Evolutionary conservation across 2,113 vertebrate species (phyloP), one percentile per base, ranked within the genome.

Genomic region (Hepsetus odoe): DNA sequence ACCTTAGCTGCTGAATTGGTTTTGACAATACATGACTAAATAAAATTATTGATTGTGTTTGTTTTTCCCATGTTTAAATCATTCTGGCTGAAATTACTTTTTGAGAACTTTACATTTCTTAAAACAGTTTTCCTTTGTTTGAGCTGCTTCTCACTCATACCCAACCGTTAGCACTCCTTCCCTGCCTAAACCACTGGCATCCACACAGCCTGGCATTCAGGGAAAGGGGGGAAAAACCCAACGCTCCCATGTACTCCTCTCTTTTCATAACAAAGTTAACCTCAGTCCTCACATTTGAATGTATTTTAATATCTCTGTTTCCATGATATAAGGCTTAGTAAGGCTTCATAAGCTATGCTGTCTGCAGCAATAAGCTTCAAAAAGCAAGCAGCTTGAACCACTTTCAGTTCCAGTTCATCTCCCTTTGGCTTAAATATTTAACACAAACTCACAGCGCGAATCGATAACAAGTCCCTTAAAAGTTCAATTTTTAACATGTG

Each of bases 221-320:
- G 1, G 56, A 55, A 24, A 2, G 2, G 49, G 16, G 26, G 32
- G 11, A 33, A 26, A 35, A 20, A 10, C 46, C n/a, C n/a, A 30
- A 65, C 35, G 16, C 18, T 38, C 33, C 32, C 32, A n/a, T n/a
- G n/a, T 14, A 11, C 3, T 38, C 22, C 42, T 51, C 18, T 46
- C 62, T 22, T 65, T 30, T 38, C 12, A 3, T 46, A 70, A 30
- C 24, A 30, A 32, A 40, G 35, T 30, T 69, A 28, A 70, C 68
- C 51, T 77, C 64, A 11, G 49, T 59, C 30, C 64, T 69, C 64
- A 56, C 16, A 22, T n/a, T n/a, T 8, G n/a, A n/a, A 64, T n/a
- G 18, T 38, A 9, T 35, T 44, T 32, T 42, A 26, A 68, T 58
- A 26, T 35, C 65, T 61, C 75, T 70, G 59, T 77, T 61, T 77